phyloP scores from a whole-genome alignment of 2,888 invertebrate species.

The Rhingia campestris region DNA sequence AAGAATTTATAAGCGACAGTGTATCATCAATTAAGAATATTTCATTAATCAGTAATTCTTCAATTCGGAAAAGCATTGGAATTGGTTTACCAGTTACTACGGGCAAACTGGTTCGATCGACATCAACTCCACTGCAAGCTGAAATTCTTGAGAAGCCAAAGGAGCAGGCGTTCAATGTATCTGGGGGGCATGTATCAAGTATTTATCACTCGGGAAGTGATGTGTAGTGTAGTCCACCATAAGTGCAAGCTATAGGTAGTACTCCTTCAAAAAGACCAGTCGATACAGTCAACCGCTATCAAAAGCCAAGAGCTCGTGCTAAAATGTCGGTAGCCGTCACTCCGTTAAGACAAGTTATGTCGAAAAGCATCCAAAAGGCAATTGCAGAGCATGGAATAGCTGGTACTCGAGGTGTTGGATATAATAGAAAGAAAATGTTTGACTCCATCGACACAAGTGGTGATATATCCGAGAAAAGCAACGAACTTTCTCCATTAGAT shows the following conservation, averaged over 20 bases:
- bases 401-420: constrained; percentile 35
- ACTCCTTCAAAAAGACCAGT: constrained; percentile 64
- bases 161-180: constrained; percentile 80
- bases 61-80: constrained; percentile 76
- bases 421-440: constrained; percentile 78
- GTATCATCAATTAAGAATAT: constrained; percentile 80
- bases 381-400: constrained; percentile 80
- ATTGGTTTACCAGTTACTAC: constrained; percentile 49
- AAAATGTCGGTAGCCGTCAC: constrained; percentile 79
- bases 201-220: constrained; percentile 79
- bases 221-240: constrained; percentile 78
- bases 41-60: constrained; percentile 79
- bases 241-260: constrained; percentile 55
- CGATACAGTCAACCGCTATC: constrained; percentile 75
- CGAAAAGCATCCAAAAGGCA: constrained; percentile 82
- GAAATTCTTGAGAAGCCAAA: constrained; percentile 78
- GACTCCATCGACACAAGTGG: constrained; percentile 76
- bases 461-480: constrained; percentile 46
- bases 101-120: constrained; percentile 79
- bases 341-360: constrained; percentile 82
- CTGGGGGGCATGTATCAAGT: constrained; percentile 80
- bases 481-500: constrained; percentile 77
- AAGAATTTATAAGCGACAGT: constrained; percentile 79
- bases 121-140: constrained; percentile 81
- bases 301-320: constrained; percentile 77